A percentile compares a stretch with the other conserved stretches of the same genome.
Conservation (phyloP, 2,113 vertebrate genomes). For the Ascaphus truei region DNA sequence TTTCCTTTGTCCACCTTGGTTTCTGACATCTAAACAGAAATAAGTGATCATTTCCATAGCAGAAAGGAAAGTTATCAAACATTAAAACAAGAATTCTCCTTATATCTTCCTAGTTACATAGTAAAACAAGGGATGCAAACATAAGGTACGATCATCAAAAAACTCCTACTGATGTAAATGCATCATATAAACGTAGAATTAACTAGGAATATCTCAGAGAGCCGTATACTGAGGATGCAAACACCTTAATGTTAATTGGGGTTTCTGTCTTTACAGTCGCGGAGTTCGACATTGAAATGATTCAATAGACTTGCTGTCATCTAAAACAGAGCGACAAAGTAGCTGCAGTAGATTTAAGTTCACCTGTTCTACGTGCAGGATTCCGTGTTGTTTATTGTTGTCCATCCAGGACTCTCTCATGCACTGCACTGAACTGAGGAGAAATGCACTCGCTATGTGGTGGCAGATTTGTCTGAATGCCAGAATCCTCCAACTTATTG, state of each 20-base stretch:
- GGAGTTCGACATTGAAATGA: background rate
- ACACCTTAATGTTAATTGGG: too few relatives aligned
- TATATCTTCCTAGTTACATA: background rate
- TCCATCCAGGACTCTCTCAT: slow-evolving; percentile 67
- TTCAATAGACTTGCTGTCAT: background rate
- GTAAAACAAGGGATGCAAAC: too few relatives aligned
- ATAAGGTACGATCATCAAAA: too few relatives aligned
- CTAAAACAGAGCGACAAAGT: background rate
- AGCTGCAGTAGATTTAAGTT: background rate
- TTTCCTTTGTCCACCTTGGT: slow-evolving; percentile 58
- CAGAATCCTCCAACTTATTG: slow-evolving; percentile 66
- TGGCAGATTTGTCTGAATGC: slow-evolving; percentile 69
- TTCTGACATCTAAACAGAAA: slow-evolving; percentile 67
- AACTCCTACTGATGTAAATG: too few relatives aligned
- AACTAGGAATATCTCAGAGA: too few relatives aligned
- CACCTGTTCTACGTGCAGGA: slow-evolving; percentile 29
- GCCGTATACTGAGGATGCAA: too few relatives aligned
- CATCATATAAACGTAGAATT: too few relatives aligned
- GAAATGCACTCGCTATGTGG: slow-evolving; percentile 58
- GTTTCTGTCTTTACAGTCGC: background rate
- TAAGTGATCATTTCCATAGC: background rate
- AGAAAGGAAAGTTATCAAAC: background rate
- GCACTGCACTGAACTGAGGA: slow-evolving; percentile 58
- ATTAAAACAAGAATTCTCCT: too few relatives aligned
- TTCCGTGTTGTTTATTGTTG: slow-evolving; percentile 47